Base-by-base conservation (phyloP, 2,888 invertebrate species). In the Zaprionus obscuricornis region DNA sequence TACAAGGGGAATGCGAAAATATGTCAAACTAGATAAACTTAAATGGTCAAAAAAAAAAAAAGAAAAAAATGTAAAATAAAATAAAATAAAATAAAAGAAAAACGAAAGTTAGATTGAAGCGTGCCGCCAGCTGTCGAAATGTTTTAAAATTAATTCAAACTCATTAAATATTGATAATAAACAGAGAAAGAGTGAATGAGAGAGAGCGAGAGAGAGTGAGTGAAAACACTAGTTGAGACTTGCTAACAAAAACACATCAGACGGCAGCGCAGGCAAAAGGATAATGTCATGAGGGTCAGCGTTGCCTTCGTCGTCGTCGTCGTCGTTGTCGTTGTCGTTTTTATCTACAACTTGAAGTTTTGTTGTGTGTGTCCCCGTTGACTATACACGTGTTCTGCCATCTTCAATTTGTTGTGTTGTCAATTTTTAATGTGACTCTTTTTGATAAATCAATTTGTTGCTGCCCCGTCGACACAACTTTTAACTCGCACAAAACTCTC, bases 371-470 rank as follows among this genome's bases (percentile, higher is more conserved):
- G 18, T 56, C 51, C 56, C 63, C 22, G 11, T 33, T 67, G 73
- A 46, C 52, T 50, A 49, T 57, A 77, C 74, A 74, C 65, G 57
- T 72, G 65, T 59, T 64, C 42, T 57, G 63, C 50, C 55, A 56
- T 42, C 58, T 51, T 49, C 76, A 68, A 79, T 85, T 84, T 84
- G 82, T 74, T 77, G 60, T 71, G 55, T 62, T 84, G 68, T 86
- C 84, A 81, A 86, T 86, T 84, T 85, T 86, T 85, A 79, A 79
- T 79, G 78, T 49, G 81, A 63, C 65, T 75, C n/a, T n/a, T 76
- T 50, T 79, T 72, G 84, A 72, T 69, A 86, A 82, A 82, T 82
- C 86, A 82, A 82, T 82, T 79, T 77, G n/a, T n/a, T n/a, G 59
- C 49, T 56, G 47, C 16, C 55, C 58, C 33, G 24, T 34, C 65